Percentiles rank a stretch among this genome's conserved stretches.
Evolutionary conservation across 2,888 invertebrate genomes (phyloP).

Genomic region (Oxystoma pomonae): DNA sequence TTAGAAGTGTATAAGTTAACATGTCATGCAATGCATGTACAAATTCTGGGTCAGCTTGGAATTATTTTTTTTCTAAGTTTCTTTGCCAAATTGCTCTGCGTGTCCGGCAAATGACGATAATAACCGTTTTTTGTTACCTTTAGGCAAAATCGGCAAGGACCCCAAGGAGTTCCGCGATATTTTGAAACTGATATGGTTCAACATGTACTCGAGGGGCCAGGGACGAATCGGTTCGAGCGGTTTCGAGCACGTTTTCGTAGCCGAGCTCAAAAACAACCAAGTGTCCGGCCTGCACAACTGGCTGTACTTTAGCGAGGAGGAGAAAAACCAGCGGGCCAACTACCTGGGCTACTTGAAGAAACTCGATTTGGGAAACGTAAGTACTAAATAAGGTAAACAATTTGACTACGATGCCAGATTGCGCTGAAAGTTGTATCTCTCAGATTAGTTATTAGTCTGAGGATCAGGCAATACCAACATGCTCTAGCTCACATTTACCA

Average conservation of each 20-base stretch:
- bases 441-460: background rate
- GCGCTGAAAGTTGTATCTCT: too few relatives aligned
- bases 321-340: slow-evolving; percentile 64
- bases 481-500: too few relatives aligned
- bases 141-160: slow-evolving; percentile 60
- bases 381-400: too few relatives aligned
- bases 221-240: slow-evolving; percentile 83
- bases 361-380: slow-evolving; percentile 66
- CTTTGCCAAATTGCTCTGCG: too few relatives aligned
- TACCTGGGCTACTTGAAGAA: slow-evolving; percentile 78
- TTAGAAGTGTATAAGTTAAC: too few relatives aligned
- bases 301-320: slow-evolving; percentile 79
- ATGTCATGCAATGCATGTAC: too few relatives aligned
- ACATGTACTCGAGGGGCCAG: slow-evolving; percentile 74
- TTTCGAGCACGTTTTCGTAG: slow-evolving; percentile 89
- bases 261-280: slow-evolving; percentile 75
- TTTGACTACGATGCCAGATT: too few relatives aligned
- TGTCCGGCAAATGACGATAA: too few relatives aligned
- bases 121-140: slow-evolving; percentile 26
- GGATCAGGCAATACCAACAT: too few relatives aligned
- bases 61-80: too few relatives aligned
- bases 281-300: slow-evolving; percentile 88
- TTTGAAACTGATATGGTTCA: slow-evolving; percentile 75
- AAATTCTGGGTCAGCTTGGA: too few relatives aligned
- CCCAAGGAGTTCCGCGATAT: slow-evolving; percentile 67